These are phyloP conservation scores for Sipha maydis DNA, from an alignment of 2,888 invertebrate species.

Conservation along the genomic window DNA sequence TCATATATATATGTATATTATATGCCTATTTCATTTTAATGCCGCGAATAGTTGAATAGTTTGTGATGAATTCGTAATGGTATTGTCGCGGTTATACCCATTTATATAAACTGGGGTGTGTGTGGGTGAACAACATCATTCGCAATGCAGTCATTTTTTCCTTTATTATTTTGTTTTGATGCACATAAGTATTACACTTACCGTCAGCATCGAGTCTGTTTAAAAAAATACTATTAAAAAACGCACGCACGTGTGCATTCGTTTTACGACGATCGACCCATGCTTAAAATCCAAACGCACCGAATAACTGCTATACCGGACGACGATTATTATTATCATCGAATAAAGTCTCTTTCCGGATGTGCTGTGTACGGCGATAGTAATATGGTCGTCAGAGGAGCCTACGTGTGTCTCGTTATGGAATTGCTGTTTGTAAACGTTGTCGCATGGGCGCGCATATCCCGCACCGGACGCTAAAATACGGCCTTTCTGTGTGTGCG, in stretches of 20 bases:
- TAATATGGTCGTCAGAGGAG: background rate
- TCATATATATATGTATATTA: background rate
- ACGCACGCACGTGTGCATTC: background rate
- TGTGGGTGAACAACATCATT: conserved; percentile 29
- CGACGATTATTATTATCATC: background rate
- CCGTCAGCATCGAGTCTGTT: background rate
- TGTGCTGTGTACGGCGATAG: background rate
- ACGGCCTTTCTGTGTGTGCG: background rate
- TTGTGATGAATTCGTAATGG: conserved; percentile 50
- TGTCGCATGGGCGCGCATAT: conserved; percentile 11
- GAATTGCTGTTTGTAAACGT: conserved; percentile 15
- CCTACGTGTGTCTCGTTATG: conserved; percentile 51
- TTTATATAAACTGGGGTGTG: background rate
- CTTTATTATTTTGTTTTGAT: background rate
- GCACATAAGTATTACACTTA: background rate
- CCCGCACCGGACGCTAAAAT: conserved; percentile 28
- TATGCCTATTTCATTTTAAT: background rate
- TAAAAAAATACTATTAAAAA: conserved; percentile 1
- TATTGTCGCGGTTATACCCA: background rate
- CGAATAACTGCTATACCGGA: background rate
- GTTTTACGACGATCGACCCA: background rate
- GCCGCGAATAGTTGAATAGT: conserved; percentile 36
- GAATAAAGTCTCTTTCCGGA: background rate
- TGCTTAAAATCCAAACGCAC: conserved; percentile 1
- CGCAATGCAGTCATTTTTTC: background rate